Conservation (phyloP, 64 coral and sea anemone genomes). For the Exaiptasia diaphana region DNA sequence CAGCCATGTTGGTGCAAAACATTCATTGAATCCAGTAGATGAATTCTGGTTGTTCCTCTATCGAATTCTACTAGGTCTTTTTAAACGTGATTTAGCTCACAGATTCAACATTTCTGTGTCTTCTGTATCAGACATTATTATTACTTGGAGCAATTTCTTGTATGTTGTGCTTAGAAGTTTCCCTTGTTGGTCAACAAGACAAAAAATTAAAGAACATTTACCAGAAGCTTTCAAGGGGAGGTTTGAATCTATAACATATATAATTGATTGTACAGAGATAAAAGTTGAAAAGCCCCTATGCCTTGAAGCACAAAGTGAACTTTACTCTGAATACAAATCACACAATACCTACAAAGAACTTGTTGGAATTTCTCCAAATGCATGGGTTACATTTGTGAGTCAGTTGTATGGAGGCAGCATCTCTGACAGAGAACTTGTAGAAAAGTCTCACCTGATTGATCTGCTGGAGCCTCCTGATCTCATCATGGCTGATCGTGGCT, state of each 20-base stretch:
- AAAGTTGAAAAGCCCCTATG: slow-evolving; percentile 36
- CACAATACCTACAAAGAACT: slow-evolving; percentile 57
- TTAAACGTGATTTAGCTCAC: slow-evolving; percentile 45
- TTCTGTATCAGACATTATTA: slow-evolving; percentile 41
- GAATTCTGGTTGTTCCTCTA: slow-evolving; percentile 49
- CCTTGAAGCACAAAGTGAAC: slow-evolving; percentile 35
- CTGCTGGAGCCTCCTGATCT: slow-evolving; percentile 25
- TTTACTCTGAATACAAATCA: slow-evolving; percentile 56
- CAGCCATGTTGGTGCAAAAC: slow-evolving; percentile 15
- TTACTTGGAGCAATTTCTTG: slow-evolving; percentile 24
- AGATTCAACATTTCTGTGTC: slow-evolving; percentile 28
- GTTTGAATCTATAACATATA: slow-evolving; percentile 45
- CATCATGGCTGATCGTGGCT: slow-evolving; percentile 50
- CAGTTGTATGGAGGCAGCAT: slow-evolving; percentile 60
- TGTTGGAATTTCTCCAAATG: slow-evolving; percentile 45
- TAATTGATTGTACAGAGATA: slow-evolving; percentile 54
- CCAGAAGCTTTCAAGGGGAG: slow-evolving; percentile 35
- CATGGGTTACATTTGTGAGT: slow-evolving; percentile 59
- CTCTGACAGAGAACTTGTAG: slow-evolving; percentile 61
- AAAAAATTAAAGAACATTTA: slow-evolving; percentile 22
- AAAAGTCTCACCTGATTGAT: slow-evolving; percentile 65
- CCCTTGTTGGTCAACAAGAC: background rate
- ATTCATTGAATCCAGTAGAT: slow-evolving; percentile 32
- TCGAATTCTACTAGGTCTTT: slow-evolving; percentile 43
- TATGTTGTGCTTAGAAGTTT: slow-evolving; percentile 17